Percentiles rank a stretch among this genome's conserved stretches.
These are phyloP conservation scores for Sebastes baramenuke DNA, from an alignment of 2,797 vertebrate genomes.

Conservation along the genomic window DNA sequence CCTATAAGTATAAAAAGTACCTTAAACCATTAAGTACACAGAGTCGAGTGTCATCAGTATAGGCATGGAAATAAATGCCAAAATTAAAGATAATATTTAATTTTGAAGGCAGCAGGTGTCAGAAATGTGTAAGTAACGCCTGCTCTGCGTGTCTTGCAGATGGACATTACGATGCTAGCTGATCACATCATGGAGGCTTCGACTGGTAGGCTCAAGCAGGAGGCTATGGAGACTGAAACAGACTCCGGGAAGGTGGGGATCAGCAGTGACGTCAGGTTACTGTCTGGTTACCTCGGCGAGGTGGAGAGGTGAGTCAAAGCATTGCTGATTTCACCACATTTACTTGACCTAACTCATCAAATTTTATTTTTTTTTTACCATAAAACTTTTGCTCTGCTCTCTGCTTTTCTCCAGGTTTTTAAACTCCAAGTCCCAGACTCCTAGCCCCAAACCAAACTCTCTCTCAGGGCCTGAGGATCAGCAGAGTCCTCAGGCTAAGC, in stretches of 20 bases:
- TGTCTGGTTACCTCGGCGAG: constrained; percentile 95
- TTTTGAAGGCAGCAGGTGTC: not conserved
- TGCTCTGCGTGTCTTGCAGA: constrained; percentile 73
- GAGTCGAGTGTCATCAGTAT: not conserved
- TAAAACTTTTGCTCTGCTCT: not conserved
- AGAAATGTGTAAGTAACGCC: not conserved
- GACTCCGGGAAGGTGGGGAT: constrained; percentile 82
- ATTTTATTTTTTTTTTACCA: not conserved
- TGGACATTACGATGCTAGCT: constrained; percentile 95
- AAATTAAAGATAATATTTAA: not conserved
- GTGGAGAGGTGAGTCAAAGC: constrained; percentile 86
- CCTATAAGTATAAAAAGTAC: not conserved
- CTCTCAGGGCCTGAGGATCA: constrained; percentile 89
- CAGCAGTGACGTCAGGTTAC: constrained; percentile 92
- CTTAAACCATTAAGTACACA: not conserved
- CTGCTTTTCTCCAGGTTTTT: constrained; percentile 82
- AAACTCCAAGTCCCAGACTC: constrained; percentile 87
- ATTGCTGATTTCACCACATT: not conserved
- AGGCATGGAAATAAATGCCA: not conserved
- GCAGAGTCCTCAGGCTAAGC: constrained; percentile 89
- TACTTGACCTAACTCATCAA: not conserved
- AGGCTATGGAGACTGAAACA: constrained; percentile 84
- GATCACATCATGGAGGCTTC: constrained; percentile 97
- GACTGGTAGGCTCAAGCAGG: constrained; percentile 91
- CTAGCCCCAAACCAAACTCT: constrained; percentile 89